Evolutionary conservation across 2,113 vertebrate genomes (phyloP).

Genomic region (Hydropotes inermis): DNA sequence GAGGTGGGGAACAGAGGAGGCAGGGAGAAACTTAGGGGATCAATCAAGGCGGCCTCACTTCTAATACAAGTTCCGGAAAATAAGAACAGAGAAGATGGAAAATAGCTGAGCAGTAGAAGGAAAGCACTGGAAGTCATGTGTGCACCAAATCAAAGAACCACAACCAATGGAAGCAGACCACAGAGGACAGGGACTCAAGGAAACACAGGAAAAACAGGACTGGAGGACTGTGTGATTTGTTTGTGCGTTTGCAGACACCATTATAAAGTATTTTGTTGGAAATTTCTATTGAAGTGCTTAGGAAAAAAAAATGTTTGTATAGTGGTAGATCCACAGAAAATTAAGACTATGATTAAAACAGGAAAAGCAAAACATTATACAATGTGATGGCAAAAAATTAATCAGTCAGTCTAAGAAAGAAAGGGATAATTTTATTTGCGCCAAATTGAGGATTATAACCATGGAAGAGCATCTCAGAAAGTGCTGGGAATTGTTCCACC

Average conservation of each 20-base stretch:
- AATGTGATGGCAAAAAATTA: neutral
- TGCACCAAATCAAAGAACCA: neutral
- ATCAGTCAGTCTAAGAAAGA: neutral
- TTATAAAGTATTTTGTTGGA: neutral
- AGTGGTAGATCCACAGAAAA: neutral
- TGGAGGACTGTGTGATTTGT: accelerated
- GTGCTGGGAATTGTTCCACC: neutral
- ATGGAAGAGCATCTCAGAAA: neutral
- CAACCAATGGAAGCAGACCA: neutral
- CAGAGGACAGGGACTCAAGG: neutral
- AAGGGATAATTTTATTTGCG: neutral
- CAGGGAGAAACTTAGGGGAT: too few species aligned
- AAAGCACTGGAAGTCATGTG: accelerated
- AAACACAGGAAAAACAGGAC: neutral
- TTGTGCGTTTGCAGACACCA: neutral
- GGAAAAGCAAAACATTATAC: neutral
- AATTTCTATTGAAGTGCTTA: neutral
- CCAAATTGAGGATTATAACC: neutral
- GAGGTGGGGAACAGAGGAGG: neutral
- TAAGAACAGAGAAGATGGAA: neutral
- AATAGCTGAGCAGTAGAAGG: neutral
- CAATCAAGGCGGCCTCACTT: neutral
- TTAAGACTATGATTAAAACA: neutral
- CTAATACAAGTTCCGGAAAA: neutral
- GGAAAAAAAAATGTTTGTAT: neutral